phyloP scores from a whole-genome alignment of 2,113 vertebrate species.

The Chloropsis cyanopogon region DNA sequence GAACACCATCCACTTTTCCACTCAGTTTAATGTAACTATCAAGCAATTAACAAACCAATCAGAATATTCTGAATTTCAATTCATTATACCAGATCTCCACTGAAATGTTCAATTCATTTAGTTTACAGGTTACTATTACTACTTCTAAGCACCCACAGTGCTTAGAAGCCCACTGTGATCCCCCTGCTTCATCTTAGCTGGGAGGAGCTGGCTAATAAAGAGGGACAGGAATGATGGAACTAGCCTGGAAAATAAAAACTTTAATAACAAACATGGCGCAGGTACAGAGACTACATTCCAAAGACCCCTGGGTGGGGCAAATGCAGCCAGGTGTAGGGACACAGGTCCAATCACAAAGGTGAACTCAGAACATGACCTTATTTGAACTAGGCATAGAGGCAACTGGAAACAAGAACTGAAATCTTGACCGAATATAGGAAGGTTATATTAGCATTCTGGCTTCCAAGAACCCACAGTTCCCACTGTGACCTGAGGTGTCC shows the following conservation, averaged over 20 bases:
- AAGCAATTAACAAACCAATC: slow-evolving; percentile 41
- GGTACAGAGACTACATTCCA: neutral
- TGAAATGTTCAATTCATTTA: slow-evolving; percentile 31
- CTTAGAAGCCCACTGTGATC: neutral
- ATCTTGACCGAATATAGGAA: neutral
- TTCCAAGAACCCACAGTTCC: neutral
- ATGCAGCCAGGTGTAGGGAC: neutral
- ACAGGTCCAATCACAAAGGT: neutral
- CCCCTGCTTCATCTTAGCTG: neutral
- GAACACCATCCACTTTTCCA: neutral
- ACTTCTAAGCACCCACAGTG: neutral
- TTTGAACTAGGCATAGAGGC: neutral
- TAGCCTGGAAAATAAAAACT: neutral
- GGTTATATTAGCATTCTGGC: neutral
- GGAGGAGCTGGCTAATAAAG: neutral
- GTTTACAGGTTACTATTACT: neutral
- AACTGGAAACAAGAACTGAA: neutral
- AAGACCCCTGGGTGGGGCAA: neutral
- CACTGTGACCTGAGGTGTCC: neutral
- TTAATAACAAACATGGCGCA: neutral
- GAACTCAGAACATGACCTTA: neutral
- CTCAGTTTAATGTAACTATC: slow-evolving; percentile 55
- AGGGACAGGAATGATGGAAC: neutral
- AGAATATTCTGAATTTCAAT: slow-evolving; percentile 36
- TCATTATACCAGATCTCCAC: slow-evolving; percentile 1